Evolutionary conservation across 2,888 invertebrate genomes (phyloP).

Genomic region (Chymomyza amoena): DNA sequence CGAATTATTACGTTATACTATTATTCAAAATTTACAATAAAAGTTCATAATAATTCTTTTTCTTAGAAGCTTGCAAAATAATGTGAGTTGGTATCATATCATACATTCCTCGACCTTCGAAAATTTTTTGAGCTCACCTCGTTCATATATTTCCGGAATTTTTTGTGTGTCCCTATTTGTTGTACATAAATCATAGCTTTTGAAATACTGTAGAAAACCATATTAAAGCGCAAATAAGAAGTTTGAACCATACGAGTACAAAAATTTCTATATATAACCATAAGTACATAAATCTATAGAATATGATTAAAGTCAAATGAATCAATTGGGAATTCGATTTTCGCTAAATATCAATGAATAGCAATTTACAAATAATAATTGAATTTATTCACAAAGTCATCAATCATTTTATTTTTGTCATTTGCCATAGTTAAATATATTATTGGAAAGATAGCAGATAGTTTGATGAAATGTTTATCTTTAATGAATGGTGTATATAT

Average conservation of each 20-base stretch:
- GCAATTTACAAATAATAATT: neutral
- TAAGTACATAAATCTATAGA: neutral
- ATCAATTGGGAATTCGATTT: neutral
- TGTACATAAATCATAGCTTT: slow-evolving; percentile 35
- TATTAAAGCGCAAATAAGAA: neutral
- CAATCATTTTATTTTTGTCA: neutral
- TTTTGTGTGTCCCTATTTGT: neutral
- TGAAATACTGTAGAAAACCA: neutral
- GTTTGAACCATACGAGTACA: too few relatives aligned
- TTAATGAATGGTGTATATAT: too few relatives aligned
- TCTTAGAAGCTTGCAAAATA: too few relatives aligned
- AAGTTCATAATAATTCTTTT: too few relatives aligned
- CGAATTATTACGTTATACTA: too few relatives aligned
- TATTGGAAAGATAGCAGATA: neutral
- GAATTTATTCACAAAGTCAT: neutral
- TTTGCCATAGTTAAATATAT: neutral
- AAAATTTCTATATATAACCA: too few relatives aligned
- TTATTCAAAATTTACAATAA: too few relatives aligned
- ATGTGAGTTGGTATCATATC: too few relatives aligned
- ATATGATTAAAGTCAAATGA: neutral
- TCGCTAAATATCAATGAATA: neutral
- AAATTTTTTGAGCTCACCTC: too few relatives aligned
- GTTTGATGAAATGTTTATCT: too few relatives aligned
- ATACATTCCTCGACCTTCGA: too few relatives aligned
- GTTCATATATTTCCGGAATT: neutral